These are phyloP conservation scores for Drosophila pectinifera DNA, from an alignment of 1,140 invertebrate genomes.

Conservation along the genomic window DNA sequence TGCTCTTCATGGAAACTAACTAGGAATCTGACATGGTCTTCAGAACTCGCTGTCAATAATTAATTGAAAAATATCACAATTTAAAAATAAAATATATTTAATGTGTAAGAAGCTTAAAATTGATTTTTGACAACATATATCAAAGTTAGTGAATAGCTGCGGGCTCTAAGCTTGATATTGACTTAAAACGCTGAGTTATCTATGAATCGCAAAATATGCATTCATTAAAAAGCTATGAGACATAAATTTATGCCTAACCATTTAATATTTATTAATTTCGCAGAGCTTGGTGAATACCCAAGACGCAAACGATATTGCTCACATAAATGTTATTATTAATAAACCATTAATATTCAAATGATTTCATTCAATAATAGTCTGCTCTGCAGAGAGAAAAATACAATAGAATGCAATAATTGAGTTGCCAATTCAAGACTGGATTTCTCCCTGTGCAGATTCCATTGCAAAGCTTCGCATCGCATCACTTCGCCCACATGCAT, in stretches of 20 bases:
- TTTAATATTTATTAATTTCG: not conserved
- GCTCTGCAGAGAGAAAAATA: not conserved
- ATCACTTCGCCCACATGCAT: conserved; percentile 43
- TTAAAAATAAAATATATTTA: too few species aligned
- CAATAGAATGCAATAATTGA: too few species aligned
- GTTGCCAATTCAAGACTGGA: not conserved
- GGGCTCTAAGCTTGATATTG: not conserved
- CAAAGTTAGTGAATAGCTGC: not conserved
- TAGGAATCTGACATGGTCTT: too few species aligned
- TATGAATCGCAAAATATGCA: not conserved
- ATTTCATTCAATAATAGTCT: conserved; percentile 7
- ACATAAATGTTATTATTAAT: conserved; percentile 1
- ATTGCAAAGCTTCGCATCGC: conserved; percentile 5
- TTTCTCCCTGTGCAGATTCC: conserved; percentile 19
- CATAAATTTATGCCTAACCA: not conserved
- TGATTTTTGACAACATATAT: too few species aligned
- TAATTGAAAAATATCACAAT: too few species aligned
- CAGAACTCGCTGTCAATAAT: too few species aligned
- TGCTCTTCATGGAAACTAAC: too few species aligned
- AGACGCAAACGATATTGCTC: not conserved
- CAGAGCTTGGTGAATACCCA: not conserved
- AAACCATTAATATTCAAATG: conserved; percentile 7
- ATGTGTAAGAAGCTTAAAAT: too few species aligned
- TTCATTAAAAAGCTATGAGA: conserved; percentile 3
- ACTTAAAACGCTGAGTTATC: not conserved